Conservation (phyloP, 2,113 vertebrate genomes). For the Megaptera novaeangliae region DNA sequence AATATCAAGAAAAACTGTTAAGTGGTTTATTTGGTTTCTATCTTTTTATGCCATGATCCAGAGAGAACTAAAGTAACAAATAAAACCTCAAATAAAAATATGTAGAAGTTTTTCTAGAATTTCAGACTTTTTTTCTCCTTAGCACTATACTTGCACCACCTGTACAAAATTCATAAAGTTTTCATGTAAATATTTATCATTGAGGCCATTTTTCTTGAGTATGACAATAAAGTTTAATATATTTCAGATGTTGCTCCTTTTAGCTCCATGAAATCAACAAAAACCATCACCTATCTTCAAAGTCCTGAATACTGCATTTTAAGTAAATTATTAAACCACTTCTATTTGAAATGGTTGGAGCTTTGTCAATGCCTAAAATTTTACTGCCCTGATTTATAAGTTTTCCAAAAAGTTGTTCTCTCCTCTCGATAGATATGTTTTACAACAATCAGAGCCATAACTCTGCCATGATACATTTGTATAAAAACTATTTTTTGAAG, state of each 20-base stretch:
- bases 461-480: neutral
- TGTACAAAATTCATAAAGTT: neutral
- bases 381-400: neutral
- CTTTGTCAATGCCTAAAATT: constrained; percentile 22
- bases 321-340: constrained; percentile 41
- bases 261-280: neutral
- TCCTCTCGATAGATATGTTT: neutral
- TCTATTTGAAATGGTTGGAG: neutral
- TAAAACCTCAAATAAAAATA: neutral
- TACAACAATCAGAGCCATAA: neutral
- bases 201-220: neutral
- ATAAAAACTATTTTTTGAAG: constrained; percentile 20
- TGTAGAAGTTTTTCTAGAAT: neutral
- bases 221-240: constrained; percentile 11
- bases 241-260: constrained; percentile 24
- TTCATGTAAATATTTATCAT: neutral
- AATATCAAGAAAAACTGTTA: neutral
- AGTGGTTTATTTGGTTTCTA: neutral
- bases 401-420: neutral
- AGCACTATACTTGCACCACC: neutral
- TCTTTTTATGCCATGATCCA: neutral
- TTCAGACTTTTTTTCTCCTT: neutral
- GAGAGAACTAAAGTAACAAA: neutral
- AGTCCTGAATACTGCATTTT: constrained; percentile 7
- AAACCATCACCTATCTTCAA: neutral